These are phyloP conservation scores for Echinometra lucunter DNA, from an alignment of 53 echinoderm and acorn worm genomes.

Conservation along the genomic window DNA sequence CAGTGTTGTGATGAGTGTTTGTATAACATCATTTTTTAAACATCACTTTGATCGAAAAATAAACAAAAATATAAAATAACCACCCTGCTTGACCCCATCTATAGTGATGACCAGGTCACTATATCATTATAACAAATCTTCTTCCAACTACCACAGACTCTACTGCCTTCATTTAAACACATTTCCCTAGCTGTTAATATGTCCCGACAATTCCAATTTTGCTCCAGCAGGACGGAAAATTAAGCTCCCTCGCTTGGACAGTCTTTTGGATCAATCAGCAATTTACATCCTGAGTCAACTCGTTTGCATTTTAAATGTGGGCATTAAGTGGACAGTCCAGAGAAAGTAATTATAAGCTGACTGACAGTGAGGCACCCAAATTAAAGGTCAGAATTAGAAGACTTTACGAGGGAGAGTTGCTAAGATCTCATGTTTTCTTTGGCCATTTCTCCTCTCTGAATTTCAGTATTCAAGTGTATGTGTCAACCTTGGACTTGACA, in stretches of 20 bases:
- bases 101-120: background rate
- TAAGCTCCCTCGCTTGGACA: background rate
- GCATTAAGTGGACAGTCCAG: conserved; percentile 16
- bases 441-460: background rate
- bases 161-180: conserved; percentile 3
- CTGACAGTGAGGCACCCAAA: background rate
- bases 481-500: background rate
- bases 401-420: background rate
- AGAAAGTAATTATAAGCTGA: background rate
- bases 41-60: too few species aligned
- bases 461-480: background rate
- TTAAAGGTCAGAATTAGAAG: background rate
- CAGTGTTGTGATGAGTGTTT: too few species aligned
- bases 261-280: background rate
- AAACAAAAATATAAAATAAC: too few species aligned
- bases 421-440: background rate
- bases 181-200: background rate
- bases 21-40: too few species aligned
- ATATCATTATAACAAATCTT: background rate
- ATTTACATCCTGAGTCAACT: conserved; percentile 40
- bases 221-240: background rate
- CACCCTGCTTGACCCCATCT: background rate
- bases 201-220: background rate
- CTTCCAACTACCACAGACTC: background rate
- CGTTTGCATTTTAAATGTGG: conserved; percentile 31